These are phyloP conservation scores for Falcunculus frontatus DNA, from an alignment of 2,113 vertebrate genomes.

Conservation along the genomic window DNA sequence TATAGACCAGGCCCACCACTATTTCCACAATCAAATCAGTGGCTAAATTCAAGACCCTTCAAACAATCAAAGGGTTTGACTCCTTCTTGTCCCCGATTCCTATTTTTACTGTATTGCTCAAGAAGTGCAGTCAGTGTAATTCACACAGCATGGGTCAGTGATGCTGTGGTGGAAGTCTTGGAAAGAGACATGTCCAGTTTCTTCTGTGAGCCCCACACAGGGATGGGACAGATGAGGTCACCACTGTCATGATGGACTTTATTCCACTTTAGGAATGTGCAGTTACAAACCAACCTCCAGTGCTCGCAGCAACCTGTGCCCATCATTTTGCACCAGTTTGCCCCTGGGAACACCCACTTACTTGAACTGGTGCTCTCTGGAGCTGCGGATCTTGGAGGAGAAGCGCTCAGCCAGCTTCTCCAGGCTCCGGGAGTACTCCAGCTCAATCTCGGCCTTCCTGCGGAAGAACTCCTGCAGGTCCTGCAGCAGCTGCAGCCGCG, in stretches of 20 bases:
- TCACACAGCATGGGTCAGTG: not conserved
- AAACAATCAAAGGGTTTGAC: not conserved
- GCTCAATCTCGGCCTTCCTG: slow-evolving; percentile 93
- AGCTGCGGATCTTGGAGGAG: slow-evolving; percentile 96
- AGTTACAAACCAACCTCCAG: not conserved
- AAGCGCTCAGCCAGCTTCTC: slow-evolving; percentile 96
- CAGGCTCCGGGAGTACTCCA: slow-evolving; percentile 95
- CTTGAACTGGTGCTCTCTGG: slow-evolving; percentile 96
- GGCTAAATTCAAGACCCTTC: not conserved
- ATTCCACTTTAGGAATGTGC: not conserved
- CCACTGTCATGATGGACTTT: rapidly evolving
- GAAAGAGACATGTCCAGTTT: rapidly evolving
- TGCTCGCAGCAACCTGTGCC: not conserved
- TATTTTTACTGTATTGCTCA: not conserved
- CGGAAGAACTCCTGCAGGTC: slow-evolving; percentile 99
- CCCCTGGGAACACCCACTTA: slow-evolving; percentile 55
- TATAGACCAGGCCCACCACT: not conserved
- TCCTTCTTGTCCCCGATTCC: not conserved
- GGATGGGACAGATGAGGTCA: not conserved
- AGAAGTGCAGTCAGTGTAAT: rapidly evolving
- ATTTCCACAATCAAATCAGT: not conserved
- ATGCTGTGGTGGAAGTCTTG: not conserved
- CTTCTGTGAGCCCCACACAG: not conserved
- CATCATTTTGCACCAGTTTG: rapidly evolving
- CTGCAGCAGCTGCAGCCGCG: slow-evolving; percentile 94